These are phyloP conservation scores for Antrozous pallidus DNA, from an alignment of 2,797 vertebrate species.

Conservation along the genomic window DNA sequence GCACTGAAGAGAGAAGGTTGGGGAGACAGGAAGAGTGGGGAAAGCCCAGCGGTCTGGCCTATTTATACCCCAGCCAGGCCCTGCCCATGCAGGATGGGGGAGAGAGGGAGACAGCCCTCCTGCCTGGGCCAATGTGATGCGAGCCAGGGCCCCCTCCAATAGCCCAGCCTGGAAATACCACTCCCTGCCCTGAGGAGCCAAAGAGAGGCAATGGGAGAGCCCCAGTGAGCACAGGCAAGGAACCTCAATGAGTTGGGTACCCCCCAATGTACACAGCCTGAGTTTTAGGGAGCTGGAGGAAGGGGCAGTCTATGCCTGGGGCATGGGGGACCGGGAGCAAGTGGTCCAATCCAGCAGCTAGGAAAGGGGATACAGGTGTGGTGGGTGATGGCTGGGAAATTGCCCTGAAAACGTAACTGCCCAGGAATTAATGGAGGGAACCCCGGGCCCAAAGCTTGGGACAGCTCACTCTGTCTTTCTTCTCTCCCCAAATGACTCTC, in stretches of 20 bases:
- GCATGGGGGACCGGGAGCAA: rapidly evolving
- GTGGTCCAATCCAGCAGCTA: not conserved
- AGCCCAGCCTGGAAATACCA: not conserved
- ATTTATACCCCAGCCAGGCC: slow-evolving; percentile 75
- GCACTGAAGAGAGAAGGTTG: not conserved
- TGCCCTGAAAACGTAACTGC: not conserved
- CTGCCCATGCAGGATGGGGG: slow-evolving; percentile 61
- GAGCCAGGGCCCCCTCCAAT: not conserved
- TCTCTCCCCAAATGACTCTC: not conserved
- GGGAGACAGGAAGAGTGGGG: slow-evolving; percentile 27
- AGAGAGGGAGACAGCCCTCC: not conserved
- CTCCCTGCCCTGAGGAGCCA: not conserved
- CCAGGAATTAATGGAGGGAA: not conserved
- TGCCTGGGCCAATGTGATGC: not conserved
- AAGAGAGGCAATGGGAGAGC: not conserved
- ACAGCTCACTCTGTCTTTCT: not conserved
- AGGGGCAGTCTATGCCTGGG: not conserved
- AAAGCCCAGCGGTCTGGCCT: slow-evolving; percentile 11
- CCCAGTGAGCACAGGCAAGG: not conserved
- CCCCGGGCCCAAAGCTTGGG: not conserved
- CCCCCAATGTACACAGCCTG: not conserved
- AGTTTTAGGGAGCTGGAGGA: not conserved
- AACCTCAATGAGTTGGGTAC: not conserved
- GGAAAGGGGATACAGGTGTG: not conserved
- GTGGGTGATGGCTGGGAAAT: not conserved